Evolutionary conservation across 2,797 vertebrate genomes (phyloP), one percentile per base, ranked within the genome.

Genomic region (Sebastes itinus): DNA sequence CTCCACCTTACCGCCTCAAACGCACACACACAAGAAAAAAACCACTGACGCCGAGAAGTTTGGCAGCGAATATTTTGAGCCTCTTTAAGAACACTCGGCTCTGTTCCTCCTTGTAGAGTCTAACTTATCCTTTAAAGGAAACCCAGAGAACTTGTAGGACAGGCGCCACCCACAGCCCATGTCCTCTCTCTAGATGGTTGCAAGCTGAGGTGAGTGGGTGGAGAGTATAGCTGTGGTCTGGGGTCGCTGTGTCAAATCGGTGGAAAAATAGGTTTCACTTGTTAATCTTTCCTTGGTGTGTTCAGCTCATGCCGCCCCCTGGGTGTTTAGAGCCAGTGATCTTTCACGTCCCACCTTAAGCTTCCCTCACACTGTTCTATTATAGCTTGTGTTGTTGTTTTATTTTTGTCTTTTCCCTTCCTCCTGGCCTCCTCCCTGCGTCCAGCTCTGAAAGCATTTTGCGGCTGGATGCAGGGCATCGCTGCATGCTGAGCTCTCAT

Each of bases 241-340:
- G 81, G 84, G 85, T 88, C 42, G 60, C 63, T 56, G 33, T 86
- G 87, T 92, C 90, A 92, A 89, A 90, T 83, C 78, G 74, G 77
- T 78, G 76, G 89, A 89, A 89, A 92, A 87, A 92, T 72, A 60
- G 83, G 77, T 90, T 92, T 90, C 62, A 77, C 85, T 90, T 88
- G 86, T 82, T 92, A 88, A 90, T 91, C 89, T 90, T 85, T 80
- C 73, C 52, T 78, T 32, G 72, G 77, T 84, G 77, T 80, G 61
- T 80, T 79, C 75, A 74, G 82, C 83, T 85, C 79, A 73, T 68
- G 81, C 75, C 78, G 80, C 88, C 88, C 84, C 79, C 81, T 82
- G 85, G 77, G 72, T 73, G 74, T 83, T 87, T 79, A 83, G 60
- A 85, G 84, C 65, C 68, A 10, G 61, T 83, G 89, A 90, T 89